phyloP scores from a whole-genome alignment of 1,140 invertebrate genomes.

The Pseudachorutes palmiensis region DNA sequence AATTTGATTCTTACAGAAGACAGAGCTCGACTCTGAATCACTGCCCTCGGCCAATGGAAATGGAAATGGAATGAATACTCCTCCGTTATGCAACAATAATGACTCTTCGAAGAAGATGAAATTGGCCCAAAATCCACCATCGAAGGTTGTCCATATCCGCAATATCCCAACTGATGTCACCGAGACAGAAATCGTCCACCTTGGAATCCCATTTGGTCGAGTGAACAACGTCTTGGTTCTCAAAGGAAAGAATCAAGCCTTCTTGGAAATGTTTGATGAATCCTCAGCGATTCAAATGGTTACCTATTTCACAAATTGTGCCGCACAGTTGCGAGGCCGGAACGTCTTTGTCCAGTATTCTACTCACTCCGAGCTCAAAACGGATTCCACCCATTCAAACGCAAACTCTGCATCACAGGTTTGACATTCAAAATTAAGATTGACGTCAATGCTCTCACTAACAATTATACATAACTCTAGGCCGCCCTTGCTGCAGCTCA shows the following conservation, averaged over 20 bases:
- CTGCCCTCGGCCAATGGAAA: background rate
- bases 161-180: slow-evolving; percentile 95
- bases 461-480: slow-evolving; percentile 44
- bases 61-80: background rate
- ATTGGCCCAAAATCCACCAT: slow-evolving; percentile 48
- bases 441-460: background rate
- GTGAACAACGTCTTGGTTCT: slow-evolving; percentile 92
- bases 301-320: slow-evolving; percentile 79
- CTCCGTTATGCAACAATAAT: background rate
- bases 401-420: slow-evolving; percentile 51
- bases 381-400: slow-evolving; percentile 86
- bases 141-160: slow-evolving; percentile 92
- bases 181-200: slow-evolving; percentile 91
- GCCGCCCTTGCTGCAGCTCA: slow-evolving; percentile 62
- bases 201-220: slow-evolving; percentile 92
- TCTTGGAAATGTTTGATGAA: slow-evolving; percentile 95
- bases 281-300: slow-evolving; percentile 86
- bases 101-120: background rate
- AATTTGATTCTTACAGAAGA: background rate
- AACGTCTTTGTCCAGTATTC: slow-evolving; percentile 97
- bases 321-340: slow-evolving; percentile 79
- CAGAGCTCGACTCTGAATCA: background rate
- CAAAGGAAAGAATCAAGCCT: slow-evolving; percentile 69
- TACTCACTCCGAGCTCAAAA: slow-evolving; percentile 96
- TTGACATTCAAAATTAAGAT: too few species aligned